Evolutionary conservation across 2,888 invertebrate species (phyloP).

Genomic region (Erpobdella octoculata): DNA sequence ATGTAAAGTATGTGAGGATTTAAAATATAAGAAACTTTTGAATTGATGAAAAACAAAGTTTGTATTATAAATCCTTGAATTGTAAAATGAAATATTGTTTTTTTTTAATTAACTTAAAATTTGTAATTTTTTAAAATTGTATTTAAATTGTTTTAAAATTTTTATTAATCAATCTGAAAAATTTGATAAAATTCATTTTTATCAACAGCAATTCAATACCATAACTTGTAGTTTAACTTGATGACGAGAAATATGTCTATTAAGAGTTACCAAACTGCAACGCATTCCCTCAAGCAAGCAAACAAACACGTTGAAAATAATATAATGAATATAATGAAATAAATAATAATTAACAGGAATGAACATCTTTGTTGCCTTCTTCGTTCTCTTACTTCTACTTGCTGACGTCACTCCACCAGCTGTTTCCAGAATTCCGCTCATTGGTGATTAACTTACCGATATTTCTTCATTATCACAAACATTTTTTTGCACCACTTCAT

Average conservation of each 20-base stretch:
- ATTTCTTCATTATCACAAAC: neutral
- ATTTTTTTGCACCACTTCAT: neutral
- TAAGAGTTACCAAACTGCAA: no score
- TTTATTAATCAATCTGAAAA: neutral
- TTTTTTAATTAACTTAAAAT: no score
- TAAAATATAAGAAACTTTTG: no score
- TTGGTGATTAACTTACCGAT: conserved; percentile 34
- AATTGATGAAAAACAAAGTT: no score
- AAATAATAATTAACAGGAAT: conserved; percentile 35
- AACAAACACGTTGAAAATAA: no score
- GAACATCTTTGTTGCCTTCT: conserved; percentile 43
- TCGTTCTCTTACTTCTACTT: conserved; percentile 40
- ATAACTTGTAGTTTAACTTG: neutral
- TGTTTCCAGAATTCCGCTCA: conserved; percentile 40
- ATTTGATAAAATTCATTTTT: neutral
- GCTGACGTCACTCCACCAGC: conserved; percentile 41
- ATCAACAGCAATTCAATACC: neutral
- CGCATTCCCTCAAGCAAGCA: no score
- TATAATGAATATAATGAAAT: neutral
- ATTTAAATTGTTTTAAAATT: no score
- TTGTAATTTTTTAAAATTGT: no score
- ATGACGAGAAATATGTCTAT: neutral
- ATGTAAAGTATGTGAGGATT: no score
- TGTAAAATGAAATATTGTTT: no score
- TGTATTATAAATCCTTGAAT: no score